Percentiles rank a stretch among this genome's conserved stretches.
phyloP scores from a whole-genome alignment of 1,140 invertebrate genomes.

The Drosophila bocki region DNA sequence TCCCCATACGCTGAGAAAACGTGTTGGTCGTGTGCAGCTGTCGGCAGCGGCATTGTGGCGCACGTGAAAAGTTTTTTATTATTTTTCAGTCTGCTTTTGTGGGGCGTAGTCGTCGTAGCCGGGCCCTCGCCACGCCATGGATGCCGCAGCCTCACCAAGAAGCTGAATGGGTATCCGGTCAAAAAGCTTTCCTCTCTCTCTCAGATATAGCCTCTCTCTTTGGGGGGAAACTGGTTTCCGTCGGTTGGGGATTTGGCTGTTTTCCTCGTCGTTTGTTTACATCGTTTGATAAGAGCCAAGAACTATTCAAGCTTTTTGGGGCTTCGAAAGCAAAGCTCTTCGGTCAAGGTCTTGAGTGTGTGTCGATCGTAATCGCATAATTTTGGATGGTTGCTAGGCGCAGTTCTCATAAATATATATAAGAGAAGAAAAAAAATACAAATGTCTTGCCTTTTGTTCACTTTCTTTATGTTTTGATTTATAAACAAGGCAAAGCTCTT shows the following conservation, averaged over 20 bases:
- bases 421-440: not conserved
- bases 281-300: slow-evolving; percentile 64
- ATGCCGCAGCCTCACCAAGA: slow-evolving; percentile 18
- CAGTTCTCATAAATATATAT: slow-evolving; percentile 20
- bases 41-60: slow-evolving; percentile 31
- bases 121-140: slow-evolving; percentile 48
- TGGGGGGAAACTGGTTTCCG: slow-evolving; percentile 58
- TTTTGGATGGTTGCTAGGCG: slow-evolving; percentile 58
- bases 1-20: slow-evolving; percentile 41
- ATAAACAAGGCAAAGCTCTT: slow-evolving; percentile 19
- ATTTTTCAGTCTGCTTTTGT: slow-evolving; percentile 17
- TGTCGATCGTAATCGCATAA: slow-evolving; percentile 52
- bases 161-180: slow-evolving; percentile 35
- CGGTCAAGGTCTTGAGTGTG: slow-evolving; percentile 61
- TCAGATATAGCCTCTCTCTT: not conserved
- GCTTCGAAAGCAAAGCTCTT: slow-evolving; percentile 58
- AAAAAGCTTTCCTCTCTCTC: slow-evolving; percentile 28
- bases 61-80: slow-evolving; percentile 62
- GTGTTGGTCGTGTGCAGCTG: slow-evolving; percentile 74
- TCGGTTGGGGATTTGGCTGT: slow-evolving; percentile 54
- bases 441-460: slow-evolving; percentile 8
- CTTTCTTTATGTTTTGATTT: slow-evolving; percentile 42
- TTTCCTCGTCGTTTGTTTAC: slow-evolving; percentile 78
- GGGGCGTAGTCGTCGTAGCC: slow-evolving; percentile 44
- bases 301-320: slow-evolving; percentile 51